Conservation (phyloP, 2,888 invertebrate species). For the Phengaris alcon region DNA sequence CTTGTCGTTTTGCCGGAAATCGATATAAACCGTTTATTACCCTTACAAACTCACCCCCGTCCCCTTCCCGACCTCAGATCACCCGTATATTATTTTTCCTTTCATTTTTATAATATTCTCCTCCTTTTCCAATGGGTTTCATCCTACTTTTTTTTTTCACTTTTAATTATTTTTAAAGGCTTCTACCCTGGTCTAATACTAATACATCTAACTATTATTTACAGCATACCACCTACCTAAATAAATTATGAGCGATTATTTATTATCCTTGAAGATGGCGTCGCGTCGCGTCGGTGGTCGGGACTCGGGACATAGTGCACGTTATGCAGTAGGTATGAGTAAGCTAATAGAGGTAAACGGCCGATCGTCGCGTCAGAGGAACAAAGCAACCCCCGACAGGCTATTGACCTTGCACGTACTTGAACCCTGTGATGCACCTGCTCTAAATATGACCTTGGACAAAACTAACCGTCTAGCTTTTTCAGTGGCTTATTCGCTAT, state of each 20-base stretch:
- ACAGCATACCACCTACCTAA: neutral
- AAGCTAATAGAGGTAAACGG: conserved; percentile 21
- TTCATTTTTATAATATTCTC: too few relatives aligned
- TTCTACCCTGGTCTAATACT: too few relatives aligned
- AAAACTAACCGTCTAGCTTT: neutral
- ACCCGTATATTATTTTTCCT: too few relatives aligned
- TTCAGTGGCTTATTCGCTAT: neutral
- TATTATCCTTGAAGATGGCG: neutral
- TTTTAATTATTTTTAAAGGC: too few relatives aligned
- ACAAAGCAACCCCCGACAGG: conserved; percentile 26
- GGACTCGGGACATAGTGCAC: neutral
- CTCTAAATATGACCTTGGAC: conserved; percentile 10
- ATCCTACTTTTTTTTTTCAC: too few relatives aligned
- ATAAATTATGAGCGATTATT: neutral
- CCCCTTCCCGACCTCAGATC: too few relatives aligned
- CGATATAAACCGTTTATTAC: too few relatives aligned
- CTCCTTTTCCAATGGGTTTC: too few relatives aligned
- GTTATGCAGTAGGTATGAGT: conserved; percentile 1
- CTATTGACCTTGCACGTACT: conserved; percentile 1
- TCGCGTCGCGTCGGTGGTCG: neutral
- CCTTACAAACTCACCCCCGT: too few relatives aligned
- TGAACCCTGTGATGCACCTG: conserved; percentile 6
- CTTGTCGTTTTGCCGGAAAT: too few relatives aligned
- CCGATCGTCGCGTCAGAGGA: conserved; percentile 22
- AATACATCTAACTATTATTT: too few relatives aligned